phyloP scores from a whole-genome alignment of 2,888 invertebrate species.

The Stenoptilia bipunctidactyla region DNA sequence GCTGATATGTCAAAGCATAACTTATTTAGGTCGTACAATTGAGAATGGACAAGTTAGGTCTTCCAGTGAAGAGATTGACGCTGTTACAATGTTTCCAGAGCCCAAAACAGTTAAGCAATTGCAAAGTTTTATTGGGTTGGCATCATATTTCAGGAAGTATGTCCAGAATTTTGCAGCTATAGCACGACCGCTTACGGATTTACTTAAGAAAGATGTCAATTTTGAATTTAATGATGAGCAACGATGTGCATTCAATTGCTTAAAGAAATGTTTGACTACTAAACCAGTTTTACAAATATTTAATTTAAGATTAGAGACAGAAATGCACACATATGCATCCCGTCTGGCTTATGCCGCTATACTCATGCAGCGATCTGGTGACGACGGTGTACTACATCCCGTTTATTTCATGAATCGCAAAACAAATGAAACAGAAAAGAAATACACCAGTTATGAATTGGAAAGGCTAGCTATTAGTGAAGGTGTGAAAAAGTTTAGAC shows the following conservation, averaged over 20 bases:
- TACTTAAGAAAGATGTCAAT: conserved; percentile 10
- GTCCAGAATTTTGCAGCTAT: conserved; percentile 14
- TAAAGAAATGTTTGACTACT: conserved; percentile 10
- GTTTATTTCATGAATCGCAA: conserved; percentile 9
- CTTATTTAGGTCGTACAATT: neutral
- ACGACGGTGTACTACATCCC: conserved; percentile 7
- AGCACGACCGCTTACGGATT: conserved; percentile 9
- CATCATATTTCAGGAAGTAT: conserved; percentile 3
- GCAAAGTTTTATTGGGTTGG: neutral
- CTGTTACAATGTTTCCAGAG: neutral
- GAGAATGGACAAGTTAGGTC: neutral
- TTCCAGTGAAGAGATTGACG: neutral
- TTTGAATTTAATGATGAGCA: conserved; percentile 11
- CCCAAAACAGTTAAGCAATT: neutral
- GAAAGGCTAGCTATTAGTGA: conserved; percentile 10
- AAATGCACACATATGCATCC: neutral
- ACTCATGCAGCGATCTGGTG: conserved; percentile 5
- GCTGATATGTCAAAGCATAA: neutral
- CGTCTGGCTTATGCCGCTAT: conserved; percentile 9
- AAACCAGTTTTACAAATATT: conserved; percentile 17
- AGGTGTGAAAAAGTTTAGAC: conserved; percentile 9
- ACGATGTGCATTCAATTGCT: no score
- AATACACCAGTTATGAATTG: conserved; percentile 11
- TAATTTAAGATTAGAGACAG: conserved; percentile 3
- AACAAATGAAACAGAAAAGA: conserved; percentile 9